These are phyloP conservation scores for Trematomus bernacchii DNA, from an alignment of 2,797 vertebrate genomes.

Conservation along the genomic window DNA sequence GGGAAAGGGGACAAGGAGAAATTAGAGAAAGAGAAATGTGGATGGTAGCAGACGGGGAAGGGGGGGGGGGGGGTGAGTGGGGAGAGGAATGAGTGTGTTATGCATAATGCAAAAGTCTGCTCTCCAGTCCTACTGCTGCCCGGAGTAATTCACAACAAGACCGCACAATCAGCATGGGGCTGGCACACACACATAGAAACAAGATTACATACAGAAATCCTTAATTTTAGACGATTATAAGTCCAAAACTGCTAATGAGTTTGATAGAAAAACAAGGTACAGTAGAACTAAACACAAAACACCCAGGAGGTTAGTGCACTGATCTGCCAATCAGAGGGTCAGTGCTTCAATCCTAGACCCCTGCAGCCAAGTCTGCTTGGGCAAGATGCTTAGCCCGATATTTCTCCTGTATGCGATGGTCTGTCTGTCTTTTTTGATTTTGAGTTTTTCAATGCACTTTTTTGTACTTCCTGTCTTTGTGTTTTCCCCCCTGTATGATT, in stretches of 20 bases:
- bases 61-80: constrained; percentile 4
- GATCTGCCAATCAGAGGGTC: too few relatives aligned
- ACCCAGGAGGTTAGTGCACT: too few relatives aligned
- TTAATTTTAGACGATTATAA: constrained; percentile 18
- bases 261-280: background rate
- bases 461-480: too few relatives aligned
- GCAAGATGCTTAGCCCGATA: too few relatives aligned
- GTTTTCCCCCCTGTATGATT: too few relatives aligned
- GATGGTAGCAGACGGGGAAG: background rate
- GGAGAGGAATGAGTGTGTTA: constrained; percentile 22
- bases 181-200: background rate
- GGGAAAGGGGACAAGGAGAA: background rate
- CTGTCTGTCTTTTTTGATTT: too few relatives aligned
- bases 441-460: too few relatives aligned
- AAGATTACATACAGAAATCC: constrained; percentile 8
- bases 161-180: constrained; percentile 42
- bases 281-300: too few relatives aligned
- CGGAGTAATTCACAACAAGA: constrained; percentile 49
- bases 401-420: too few relatives aligned
- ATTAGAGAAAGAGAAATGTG: constrained; percentile 1
- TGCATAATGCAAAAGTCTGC: constrained; percentile 66
- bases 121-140: constrained; percentile 53
- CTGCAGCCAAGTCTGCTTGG: too few relatives aligned
- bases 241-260: constrained; percentile 12
- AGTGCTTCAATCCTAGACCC: too few relatives aligned